Evolutionary conservation across 2,113 vertebrate species (phyloP).

Genomic region (Holacanthus passer): DNA sequence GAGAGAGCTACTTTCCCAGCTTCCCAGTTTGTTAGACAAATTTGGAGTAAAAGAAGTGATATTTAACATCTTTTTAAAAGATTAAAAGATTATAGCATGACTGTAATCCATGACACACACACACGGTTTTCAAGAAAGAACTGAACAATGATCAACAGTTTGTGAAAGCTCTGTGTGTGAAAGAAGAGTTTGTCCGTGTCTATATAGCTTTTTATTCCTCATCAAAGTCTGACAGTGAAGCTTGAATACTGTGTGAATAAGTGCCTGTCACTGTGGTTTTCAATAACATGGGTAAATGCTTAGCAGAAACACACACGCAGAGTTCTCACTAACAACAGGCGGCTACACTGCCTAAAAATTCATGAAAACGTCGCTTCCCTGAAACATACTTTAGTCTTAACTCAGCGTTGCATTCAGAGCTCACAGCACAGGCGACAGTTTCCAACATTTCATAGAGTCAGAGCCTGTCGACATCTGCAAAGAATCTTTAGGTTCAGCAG

Average conservation of each 20-base stretch:
- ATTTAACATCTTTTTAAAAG: background rate
- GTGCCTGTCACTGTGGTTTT: slow-evolving; percentile 18
- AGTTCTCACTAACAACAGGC: slow-evolving; percentile 21
- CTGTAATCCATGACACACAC: background rate
- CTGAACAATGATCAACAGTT: background rate
- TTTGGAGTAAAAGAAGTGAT: background rate
- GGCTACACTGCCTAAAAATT: slow-evolving; percentile 47
- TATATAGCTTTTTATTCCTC: background rate
- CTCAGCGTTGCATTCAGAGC: slow-evolving; percentile 44
- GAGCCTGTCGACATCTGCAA: slow-evolving; percentile 97
- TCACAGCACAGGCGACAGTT: slow-evolving; percentile 73
- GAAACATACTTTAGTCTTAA: slow-evolving; percentile 35
- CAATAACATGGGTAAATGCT: slow-evolving; percentile 5
- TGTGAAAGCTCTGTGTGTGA: background rate
- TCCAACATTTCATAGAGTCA: slow-evolving; percentile 90
- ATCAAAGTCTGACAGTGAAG: slow-evolving; percentile 1
- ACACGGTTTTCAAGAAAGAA: background rate
- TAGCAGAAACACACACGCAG: slow-evolving; percentile 3
- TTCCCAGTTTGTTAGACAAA: background rate
- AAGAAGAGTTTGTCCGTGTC: background rate
- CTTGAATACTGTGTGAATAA: slow-evolving; percentile 16
- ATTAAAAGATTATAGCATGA: background rate
- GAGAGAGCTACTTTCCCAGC: background rate
- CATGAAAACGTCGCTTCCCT: slow-evolving; percentile 43
- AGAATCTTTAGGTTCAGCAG: slow-evolving; percentile 95